These are phyloP conservation scores for Psilopogon haemacephalus DNA, from an alignment of 2,113 vertebrate species.

Conservation along the genomic window DNA sequence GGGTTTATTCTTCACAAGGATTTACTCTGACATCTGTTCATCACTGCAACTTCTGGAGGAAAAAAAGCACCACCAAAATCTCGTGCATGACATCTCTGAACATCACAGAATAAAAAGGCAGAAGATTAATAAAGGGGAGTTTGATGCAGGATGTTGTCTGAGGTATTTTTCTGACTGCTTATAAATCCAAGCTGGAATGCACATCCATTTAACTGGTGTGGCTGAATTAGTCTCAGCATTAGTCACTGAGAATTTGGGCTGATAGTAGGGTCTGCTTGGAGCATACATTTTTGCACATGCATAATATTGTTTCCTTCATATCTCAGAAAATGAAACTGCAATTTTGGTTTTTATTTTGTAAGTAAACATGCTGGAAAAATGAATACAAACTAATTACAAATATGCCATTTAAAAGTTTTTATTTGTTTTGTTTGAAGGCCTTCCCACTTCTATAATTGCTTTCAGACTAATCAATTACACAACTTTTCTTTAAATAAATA, in stretches of 20 bases:
- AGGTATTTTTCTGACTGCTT: neutral
- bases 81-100: neutral
- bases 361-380: neutral
- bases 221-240: neutral
- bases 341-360: neutral
- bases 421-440: neutral
- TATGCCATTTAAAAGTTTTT: neutral
- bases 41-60: neutral
- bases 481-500: constrained; percentile 6
- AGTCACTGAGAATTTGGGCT: neutral
- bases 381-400: neutral
- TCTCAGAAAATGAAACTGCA: neutral
- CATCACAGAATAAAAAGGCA: neutral
- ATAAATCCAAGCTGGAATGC: neutral
- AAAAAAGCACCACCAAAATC: neutral
- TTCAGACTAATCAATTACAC: constrained; percentile 12
- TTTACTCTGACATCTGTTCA: neutral
- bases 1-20: neutral
- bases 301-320: neutral
- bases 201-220: neutral
- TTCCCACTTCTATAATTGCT: constrained; percentile 24
- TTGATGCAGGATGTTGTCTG: neutral
- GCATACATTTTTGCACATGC: neutral
- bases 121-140: neutral
- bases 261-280: neutral